Conservation (phyloP, 2,888 invertebrate species). For the Portevinia maculata region DNA sequence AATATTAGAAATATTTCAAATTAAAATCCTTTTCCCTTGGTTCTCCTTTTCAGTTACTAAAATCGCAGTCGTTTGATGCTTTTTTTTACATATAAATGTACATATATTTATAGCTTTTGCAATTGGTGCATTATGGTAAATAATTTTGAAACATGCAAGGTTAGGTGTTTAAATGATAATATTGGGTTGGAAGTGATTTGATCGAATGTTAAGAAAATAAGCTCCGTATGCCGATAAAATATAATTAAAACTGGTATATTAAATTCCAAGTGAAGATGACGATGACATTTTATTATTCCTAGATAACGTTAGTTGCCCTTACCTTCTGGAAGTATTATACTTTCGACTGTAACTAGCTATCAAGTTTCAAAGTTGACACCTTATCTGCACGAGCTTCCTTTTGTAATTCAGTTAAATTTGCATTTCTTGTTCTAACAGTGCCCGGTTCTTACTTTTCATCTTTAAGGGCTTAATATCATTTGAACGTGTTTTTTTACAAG, state of each 20-base stretch:
- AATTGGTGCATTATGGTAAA: no score
- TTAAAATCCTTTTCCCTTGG: constrained; percentile 13
- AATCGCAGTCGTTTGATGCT: constrained; percentile 31
- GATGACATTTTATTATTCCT: not conserved
- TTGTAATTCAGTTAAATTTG: constrained; percentile 44
- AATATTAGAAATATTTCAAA: constrained; percentile 27
- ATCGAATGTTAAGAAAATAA: no score
- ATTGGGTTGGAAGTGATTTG: no score
- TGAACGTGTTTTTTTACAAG: constrained; percentile 2
- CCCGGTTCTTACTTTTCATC: not conserved
- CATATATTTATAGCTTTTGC: no score
- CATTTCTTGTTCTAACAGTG: constrained; percentile 27
- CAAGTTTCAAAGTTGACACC: constrained; percentile 3
- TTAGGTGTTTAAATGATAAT: no score
- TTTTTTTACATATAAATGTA: no score
- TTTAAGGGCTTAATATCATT: constrained; percentile 27
- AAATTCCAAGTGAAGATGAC: no score
- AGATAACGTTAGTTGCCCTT: not conserved
- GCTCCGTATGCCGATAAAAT: no score
- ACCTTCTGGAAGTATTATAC: not conserved
- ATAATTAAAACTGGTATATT: no score
- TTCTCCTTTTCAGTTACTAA: constrained; percentile 31
- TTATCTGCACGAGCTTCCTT: constrained; percentile 19
- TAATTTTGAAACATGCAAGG: no score
- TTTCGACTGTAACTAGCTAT: constrained; percentile 11